phyloP scores from a whole-genome alignment of 2,888 invertebrate species.

The Sympetrum striolatum region DNA sequence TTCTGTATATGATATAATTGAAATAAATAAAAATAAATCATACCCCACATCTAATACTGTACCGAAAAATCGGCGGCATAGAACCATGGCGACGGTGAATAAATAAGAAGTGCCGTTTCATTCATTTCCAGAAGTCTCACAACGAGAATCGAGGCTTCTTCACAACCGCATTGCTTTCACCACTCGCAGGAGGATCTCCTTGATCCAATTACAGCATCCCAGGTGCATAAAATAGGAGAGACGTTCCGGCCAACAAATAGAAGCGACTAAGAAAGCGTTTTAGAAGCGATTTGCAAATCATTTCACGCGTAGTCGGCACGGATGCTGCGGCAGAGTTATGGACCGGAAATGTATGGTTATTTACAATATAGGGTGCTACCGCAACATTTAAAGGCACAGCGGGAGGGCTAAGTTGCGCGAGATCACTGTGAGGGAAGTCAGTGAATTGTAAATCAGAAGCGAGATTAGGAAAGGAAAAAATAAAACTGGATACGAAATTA shows the following conservation, averaged over 20 bases:
- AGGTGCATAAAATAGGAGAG: background rate
- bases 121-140: too few species aligned
- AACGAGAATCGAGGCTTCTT: too few species aligned
- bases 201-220: background rate
- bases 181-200: background rate
- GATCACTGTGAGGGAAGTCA: too few species aligned
- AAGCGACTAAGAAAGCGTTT: background rate
- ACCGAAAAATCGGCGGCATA: too few species aligned
- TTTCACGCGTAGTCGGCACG: background rate
- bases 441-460: too few species aligned
- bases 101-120: too few species aligned
- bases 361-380: background rate
- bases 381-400: background rate
- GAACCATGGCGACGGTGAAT: too few species aligned
- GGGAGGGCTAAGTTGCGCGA: background rate
- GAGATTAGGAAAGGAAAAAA: too few species aligned
- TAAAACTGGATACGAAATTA: too few species aligned
- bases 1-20: too few species aligned
- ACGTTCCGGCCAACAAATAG: background rate
- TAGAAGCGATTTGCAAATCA: background rate
- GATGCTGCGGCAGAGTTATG: background rate
- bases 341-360: background rate
- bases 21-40: too few species aligned
- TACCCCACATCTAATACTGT: too few species aligned
- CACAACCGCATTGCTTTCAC: background rate